Percentiles rank a stretch among this genome's conserved stretches.
Evolutionary conservation across 2,888 invertebrate species (phyloP).

Genomic region (Allolobophora icterica): DNA sequence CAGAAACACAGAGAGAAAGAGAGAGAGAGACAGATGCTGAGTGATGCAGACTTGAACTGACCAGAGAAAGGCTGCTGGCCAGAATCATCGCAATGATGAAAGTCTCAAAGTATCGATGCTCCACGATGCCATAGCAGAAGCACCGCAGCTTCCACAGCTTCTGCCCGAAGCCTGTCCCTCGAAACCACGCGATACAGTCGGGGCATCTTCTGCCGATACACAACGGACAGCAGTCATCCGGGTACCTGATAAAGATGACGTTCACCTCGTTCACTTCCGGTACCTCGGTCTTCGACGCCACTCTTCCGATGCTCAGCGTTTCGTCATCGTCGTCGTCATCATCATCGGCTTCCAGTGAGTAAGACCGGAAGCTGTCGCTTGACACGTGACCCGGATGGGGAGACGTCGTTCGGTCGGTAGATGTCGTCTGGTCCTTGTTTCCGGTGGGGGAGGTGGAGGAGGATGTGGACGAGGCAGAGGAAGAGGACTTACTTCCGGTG

Average conservation of each 20-base stretch:
- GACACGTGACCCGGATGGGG: neutral
- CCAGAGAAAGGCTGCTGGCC: slow-evolving; percentile 94
- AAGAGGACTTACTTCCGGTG: neutral
- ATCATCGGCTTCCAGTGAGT: neutral
- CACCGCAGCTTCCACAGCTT: slow-evolving; percentile 90
- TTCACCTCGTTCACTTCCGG: slow-evolving; percentile 79
- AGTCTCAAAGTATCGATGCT: slow-evolving; percentile 98
- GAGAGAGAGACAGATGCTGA: neutral
- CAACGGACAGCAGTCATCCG: slow-evolving; percentile 80
- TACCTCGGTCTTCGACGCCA: neutral
- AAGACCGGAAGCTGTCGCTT: neutral
- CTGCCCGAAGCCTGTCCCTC: slow-evolving; percentile 89
- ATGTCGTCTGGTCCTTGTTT: neutral
- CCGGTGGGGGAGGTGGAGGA: neutral
- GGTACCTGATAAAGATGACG: slow-evolving; percentile 78
- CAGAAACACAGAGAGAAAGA: neutral
- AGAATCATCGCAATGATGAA: slow-evolving; percentile 98
- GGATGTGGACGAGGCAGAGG: neutral
- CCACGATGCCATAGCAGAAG: slow-evolving; percentile 91
- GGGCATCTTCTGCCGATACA: slow-evolving; percentile 26
- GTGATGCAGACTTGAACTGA: slow-evolving; percentile 67
- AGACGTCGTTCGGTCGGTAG: neutral
- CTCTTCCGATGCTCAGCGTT: slow-evolving; percentile 6
- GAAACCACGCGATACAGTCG: slow-evolving; percentile 39
- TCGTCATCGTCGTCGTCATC: slow-evolving; percentile 7